Base-by-base conservation (phyloP, 2,888 invertebrate species). In the Caenorhabditis doughertyi region DNA sequence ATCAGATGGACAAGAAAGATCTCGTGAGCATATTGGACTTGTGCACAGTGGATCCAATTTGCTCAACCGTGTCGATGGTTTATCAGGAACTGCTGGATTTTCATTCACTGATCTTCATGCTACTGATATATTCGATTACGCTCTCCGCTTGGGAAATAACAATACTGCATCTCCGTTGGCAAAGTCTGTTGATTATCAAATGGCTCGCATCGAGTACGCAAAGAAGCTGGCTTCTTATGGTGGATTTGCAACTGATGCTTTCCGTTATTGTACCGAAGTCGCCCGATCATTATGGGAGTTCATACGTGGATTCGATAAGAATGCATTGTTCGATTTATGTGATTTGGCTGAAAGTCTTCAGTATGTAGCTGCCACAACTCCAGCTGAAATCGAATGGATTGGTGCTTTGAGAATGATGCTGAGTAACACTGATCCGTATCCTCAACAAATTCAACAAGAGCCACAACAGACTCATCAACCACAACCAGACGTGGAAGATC, bases 121-220 rank as follows among this genome's bases (percentile, higher is more conserved):
- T 0, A 91, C 91, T 7, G 91, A 91, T 71, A 89, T 91, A 64
- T 91, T 87, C 60, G 90, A 89, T 35, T 91, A 87, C 58, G 90
- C 89, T 11, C 67, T 87, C n/a, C 76, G 81, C 13, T 72, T 91
- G 23, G 85, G 85, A 7, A 84, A 81, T 35, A 74, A 80, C 35
- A 79, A 73, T 29, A 21, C 16, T 11, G 60, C 71, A 11, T 79
- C 86, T 44, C 76, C 83, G 11, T 74, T 90, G 18, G 79, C 84
- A 8, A 65, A 76, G 21, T 90, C 90, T 0, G 42, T 76, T 5
- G 86, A 84, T 8, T 90, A 84, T 72, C 88, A 89, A 55, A 71
- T 77, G 25, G 77, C 81, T 25, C 71, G 89, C 16, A 68, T 89
- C 35, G 85, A 90, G 56, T 91, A 90, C 70, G 89, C 89, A 2